A percentile compares a stretch with the other conserved stretches of the same genome.
phyloP scores from a whole-genome alignment of 2,888 invertebrate genomes.

The Chaetoderma sp. region DNA sequence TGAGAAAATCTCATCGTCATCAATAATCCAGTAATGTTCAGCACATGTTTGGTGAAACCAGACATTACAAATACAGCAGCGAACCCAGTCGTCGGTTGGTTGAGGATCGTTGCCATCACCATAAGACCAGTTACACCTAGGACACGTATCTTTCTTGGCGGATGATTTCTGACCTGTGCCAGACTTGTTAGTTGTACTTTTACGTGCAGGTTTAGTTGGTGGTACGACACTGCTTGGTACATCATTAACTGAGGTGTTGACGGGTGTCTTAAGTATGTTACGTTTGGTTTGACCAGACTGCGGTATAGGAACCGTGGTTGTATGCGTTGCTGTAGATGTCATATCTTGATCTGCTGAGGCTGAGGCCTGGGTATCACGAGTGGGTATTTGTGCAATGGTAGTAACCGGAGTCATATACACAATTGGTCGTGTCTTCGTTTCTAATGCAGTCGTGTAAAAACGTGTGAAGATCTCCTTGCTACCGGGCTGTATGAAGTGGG shows the following conservation, averaged over 20 bases:
- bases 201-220: too few species aligned
- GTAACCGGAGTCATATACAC: background rate
- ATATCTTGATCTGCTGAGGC: too few species aligned
- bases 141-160: background rate
- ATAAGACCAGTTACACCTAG: background rate
- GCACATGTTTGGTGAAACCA: constrained; percentile 2
- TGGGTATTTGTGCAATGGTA: background rate
- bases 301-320: too few species aligned
- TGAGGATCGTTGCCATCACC: constrained; percentile 6
- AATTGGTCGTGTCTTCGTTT: background rate
- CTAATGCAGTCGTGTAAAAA: background rate
- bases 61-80: background rate
- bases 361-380: background rate
- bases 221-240: too few species aligned
- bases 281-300: too few species aligned
- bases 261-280: too few species aligned
- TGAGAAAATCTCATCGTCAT: background rate
- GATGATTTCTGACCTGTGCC: too few species aligned
- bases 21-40: background rate
- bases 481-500: background rate
- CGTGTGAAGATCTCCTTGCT: background rate
- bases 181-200: too few species aligned
- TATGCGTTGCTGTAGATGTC: too few species aligned
- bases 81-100: background rate
- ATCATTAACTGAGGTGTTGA: too few species aligned